Conservation (phyloP, 1,140 invertebrate species). For the Leptestheria dahalacensis region DNA sequence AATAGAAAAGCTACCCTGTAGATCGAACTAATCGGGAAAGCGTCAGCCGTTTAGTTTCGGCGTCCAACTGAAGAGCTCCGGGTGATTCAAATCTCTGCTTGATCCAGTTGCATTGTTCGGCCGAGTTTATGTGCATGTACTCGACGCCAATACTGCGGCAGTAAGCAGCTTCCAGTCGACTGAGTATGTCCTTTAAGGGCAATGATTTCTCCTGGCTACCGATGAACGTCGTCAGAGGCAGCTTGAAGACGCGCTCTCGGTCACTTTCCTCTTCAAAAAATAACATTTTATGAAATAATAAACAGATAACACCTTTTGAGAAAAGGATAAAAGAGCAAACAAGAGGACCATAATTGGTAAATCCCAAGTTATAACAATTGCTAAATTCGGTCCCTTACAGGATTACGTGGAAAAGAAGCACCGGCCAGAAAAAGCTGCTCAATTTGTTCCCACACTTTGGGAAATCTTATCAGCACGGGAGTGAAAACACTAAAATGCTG, state of each 20-base stretch:
- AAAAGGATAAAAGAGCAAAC: background rate
- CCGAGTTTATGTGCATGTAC: slow-evolving; percentile 98
- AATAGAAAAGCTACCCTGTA: slow-evolving; percentile 47
- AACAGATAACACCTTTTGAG: background rate
- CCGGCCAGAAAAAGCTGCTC: too few relatives aligned
- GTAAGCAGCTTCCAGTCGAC: slow-evolving; percentile 73
- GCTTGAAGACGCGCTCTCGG: slow-evolving; percentile 89
- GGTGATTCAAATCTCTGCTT: slow-evolving; percentile 90
- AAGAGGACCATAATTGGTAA: background rate
- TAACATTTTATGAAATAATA: background rate
- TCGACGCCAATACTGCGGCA: slow-evolving; percentile 90
- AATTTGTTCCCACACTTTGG: background rate
- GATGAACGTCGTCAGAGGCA: slow-evolving; percentile 96
- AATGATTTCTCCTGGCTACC: slow-evolving; percentile 82
- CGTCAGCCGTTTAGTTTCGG: slow-evolving; percentile 83
- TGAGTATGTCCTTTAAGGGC: slow-evolving; percentile 81
- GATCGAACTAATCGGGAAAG: slow-evolving; percentile 86
- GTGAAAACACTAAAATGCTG: too few relatives aligned
- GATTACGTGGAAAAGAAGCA: too few relatives aligned
- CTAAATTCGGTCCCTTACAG: background rate
- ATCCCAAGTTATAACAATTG: background rate
- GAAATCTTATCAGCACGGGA: background rate
- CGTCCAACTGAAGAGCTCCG: slow-evolving; percentile 69
- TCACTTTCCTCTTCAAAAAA: slow-evolving; percentile 71
- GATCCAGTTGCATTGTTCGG: slow-evolving; percentile 99